A percentile compares a stretch with the other conserved stretches of the same genome.
phyloP scores from a whole-genome alignment of 2,888 invertebrate species.

The Eurytoma adleriae region DNA sequence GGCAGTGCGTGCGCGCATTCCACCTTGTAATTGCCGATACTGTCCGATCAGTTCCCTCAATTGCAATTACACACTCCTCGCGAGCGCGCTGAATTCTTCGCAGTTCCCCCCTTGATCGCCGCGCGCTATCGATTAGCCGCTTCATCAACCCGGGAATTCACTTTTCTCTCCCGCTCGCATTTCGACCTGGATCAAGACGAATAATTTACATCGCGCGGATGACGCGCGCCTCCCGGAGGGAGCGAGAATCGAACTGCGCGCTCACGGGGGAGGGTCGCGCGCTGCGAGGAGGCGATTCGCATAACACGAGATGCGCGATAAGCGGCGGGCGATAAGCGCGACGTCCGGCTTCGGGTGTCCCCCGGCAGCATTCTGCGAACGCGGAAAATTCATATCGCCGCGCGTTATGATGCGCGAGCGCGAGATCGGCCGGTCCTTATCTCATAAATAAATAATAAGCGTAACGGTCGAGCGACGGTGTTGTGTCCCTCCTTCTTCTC shows the following conservation, averaged over 20 bases:
- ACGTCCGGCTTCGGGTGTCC: constrained; percentile 53
- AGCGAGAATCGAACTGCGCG: constrained; percentile 4
- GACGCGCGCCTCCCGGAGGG: constrained; percentile 61
- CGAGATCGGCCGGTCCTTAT: constrained; percentile 10
- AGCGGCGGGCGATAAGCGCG: background rate
- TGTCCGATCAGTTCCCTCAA: constrained; percentile 29
- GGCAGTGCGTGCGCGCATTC: constrained; percentile 40
- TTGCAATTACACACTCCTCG: constrained; percentile 52
- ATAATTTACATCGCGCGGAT: constrained; percentile 58
- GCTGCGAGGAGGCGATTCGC: no score
- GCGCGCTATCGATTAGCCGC: constrained; percentile 22
- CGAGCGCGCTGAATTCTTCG: constrained; percentile 57
- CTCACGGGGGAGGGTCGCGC: background rate
- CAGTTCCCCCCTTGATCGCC: constrained; percentile 52
- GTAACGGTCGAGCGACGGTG: constrained; percentile 14
- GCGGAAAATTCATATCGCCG: constrained; percentile 48
- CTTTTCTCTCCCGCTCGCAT: constrained; percentile 49
- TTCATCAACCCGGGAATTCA: constrained; percentile 56
- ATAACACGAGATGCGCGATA: constrained; percentile 58
- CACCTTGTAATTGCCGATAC: constrained; percentile 42
- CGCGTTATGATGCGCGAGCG: background rate
- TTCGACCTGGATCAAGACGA: constrained; percentile 45
- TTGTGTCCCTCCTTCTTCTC: background rate
- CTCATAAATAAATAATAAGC: constrained; percentile 54
- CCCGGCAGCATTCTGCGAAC: constrained; percentile 36